Base-by-base conservation (phyloP, 2,113 vertebrate species). In the Casuarius casuarius region DNA sequence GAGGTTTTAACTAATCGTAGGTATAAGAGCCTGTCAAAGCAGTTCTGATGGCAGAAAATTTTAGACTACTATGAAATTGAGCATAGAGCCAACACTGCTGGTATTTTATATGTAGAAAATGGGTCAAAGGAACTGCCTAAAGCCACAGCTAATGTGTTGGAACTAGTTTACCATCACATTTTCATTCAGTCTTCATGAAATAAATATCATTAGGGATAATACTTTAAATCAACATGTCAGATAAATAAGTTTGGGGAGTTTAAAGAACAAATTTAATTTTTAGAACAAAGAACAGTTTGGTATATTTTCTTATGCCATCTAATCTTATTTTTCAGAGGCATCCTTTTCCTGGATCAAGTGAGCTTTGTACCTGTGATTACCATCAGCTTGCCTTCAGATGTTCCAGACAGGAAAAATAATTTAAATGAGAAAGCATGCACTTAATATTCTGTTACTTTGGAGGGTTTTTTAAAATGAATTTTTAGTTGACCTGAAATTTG, bases 341-440 rank as follows among this genome's bases (percentile, higher is more conserved):
- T 98, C 83, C 97, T 98, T 84, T 95, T 98, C 40, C 65, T 98
- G 97, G 97, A 97, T 92, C 79, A 96, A 95, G 82, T 95, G 63
- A 85, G 74, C 86, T 78, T 94, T 91, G 73, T 97, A 82, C 95
- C 98, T 51, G 94, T 97, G 81, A 82, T 94, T 89, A 63, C 97
- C 38, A 16, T 98, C 90, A 97, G 88, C 76, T 72, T 97, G 78
- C 92, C 97, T 96, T 95, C 95, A 92, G 96, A 97, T 66, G 92
- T 84, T 90, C 78, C 90, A 91, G 95, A 98, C 59, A 94, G 95
- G 89, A 97, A 95, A 97, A 84, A 89, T 75, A 86, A 85, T 72
- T 62, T 95, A 95, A 91, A 97, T 68, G 95, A 98, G 75, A 98
- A 98, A 93, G 79, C 70, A 58, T 86, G 87, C 86, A 94, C 97